A percentile compares a stretch with the other conserved stretches of the same genome.
These are phyloP conservation scores for Reticulitermes lucifugus DNA, from an alignment of 2,888 invertebrate genomes.

Conservation along the genomic window DNA sequence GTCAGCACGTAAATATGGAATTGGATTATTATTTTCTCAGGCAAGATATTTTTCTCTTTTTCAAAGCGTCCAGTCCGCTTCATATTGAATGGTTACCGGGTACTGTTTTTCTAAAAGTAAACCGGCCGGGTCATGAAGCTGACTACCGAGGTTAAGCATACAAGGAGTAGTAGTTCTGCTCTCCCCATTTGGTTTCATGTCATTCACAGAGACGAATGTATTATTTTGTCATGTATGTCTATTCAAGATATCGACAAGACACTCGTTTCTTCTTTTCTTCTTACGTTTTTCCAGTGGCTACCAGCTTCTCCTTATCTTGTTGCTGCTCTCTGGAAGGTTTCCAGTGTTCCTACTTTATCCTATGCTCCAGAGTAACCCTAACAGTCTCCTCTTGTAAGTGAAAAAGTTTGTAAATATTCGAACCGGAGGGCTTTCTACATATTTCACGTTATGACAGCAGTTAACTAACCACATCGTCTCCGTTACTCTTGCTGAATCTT, in stretches of 20 bases:
- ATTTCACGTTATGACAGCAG: constrained; percentile 3
- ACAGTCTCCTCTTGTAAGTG: neutral
- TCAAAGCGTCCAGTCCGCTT: too few relatives aligned
- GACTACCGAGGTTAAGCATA: too few relatives aligned
- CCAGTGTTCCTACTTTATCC: neutral
- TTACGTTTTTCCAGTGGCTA: neutral
- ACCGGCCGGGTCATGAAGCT: too few relatives aligned
- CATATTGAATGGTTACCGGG: too few relatives aligned
- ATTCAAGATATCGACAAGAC: neutral
- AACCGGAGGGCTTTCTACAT: constrained; percentile 5
- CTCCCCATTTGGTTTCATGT: too few relatives aligned
- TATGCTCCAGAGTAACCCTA: neutral
- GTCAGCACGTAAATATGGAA: too few relatives aligned
- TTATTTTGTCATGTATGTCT: neutral
- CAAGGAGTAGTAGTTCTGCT: too few relatives aligned
- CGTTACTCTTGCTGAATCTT: constrained; percentile 3
- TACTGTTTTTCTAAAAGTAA: too few relatives aligned
- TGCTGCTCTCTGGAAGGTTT: neutral
- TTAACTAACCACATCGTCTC: neutral
- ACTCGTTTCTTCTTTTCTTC: neutral
- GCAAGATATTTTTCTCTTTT: too few relatives aligned
- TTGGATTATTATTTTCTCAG: too few relatives aligned
- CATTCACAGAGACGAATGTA: too few relatives aligned
- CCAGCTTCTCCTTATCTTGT: neutral
- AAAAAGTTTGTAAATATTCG: constrained; percentile 26